Base-by-base conservation (phyloP, 2,113 vertebrate species). In the Daphoenositta chrysoptera region DNA sequence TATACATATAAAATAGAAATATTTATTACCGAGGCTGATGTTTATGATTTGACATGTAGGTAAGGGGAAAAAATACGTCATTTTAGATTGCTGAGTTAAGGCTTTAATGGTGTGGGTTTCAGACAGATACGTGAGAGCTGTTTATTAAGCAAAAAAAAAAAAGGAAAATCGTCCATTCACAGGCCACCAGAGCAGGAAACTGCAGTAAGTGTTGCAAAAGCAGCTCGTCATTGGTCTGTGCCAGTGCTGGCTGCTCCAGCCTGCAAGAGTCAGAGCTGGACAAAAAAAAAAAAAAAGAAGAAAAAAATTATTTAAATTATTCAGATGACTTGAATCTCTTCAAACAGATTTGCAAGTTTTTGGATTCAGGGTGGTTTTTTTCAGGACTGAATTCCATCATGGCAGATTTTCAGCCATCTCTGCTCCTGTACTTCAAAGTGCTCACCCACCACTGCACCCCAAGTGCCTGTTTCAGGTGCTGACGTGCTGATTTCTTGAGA, bases 1-100 rank as follows among this genome's bases (percentile, higher is more conserved):
- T 75, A 95, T 71, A 75, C 85, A 94, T 90, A 83, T 86, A 94
- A 95, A 95, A 96, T 89, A 93, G 94, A 93, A 95, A 90, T 96
- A 96, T 96, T 96, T 95, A 96, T 96, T 94, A 92, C 85, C 64
- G 37, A 75, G 87, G 86, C 72, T 78, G 83, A 70, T 92, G 80
- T 83, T 92, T 91, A 72, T 78, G 76, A 75, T 86, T 75, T 93
- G 90, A 92, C 85, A 64, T 30, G 75, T 90, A 93, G 90, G 91
- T 93, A 90, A 91, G 82, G 68, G 47, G 9, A 22, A 50, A 69
- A 89, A 91, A 89, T 44, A 72, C 8, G 30, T 69, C 48, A 60
- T 51, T 89, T 96, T 37, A 94, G 64, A 83, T 53, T 93, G 93
- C 90, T 75, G 92, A 87, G 48, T 81, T 94, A 81, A 93, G 72